Evolutionary conservation across 2,888 invertebrate genomes (phyloP).

Genomic region (Oligia latruncula): DNA sequence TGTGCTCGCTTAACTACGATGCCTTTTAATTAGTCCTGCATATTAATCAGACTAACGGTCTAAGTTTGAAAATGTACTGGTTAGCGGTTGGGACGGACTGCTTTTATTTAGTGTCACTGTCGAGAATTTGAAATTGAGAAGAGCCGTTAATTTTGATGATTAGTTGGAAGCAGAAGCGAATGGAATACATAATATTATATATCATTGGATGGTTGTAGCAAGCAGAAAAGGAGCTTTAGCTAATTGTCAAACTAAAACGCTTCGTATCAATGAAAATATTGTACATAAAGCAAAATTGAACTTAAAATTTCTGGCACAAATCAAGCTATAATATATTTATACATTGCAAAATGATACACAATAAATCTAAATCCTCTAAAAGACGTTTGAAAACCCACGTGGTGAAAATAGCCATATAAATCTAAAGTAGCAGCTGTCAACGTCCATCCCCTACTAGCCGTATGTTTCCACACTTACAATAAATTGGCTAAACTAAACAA

Average conservation of each 20-base stretch:
- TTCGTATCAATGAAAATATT: not conserved
- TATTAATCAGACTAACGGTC: conserved; percentile 75
- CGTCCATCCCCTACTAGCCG: conserved; percentile 4
- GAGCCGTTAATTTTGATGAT: not conserved
- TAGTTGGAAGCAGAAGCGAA: not conserved
- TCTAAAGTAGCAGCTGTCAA: not conserved
- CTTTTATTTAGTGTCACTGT: conserved; percentile 21
- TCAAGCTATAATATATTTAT: no score
- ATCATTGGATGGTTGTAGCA: not conserved
- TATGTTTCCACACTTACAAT: conserved; percentile 64
- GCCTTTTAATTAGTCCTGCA: conserved; percentile 78
- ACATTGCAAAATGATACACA: no score
- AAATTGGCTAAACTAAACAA: conserved; percentile 73
- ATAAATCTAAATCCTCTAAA: not conserved
- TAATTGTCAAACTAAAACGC: not conserved
- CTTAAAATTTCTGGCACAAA: not conserved
- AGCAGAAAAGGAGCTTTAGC: not conserved
- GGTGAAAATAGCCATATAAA: not conserved
- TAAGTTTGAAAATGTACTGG: conserved; percentile 64
- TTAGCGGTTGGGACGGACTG: conserved; percentile 32
- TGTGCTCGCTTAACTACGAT: conserved; percentile 63
- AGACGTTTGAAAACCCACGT: not conserved
- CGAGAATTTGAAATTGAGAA: not conserved
- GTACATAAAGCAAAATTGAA: not conserved
- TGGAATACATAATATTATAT: not conserved